Percentiles rank a stretch among this genome's conserved stretches.
Conservation (phyloP, 2,113 vertebrate species). For the Mus spicilegus region DNA sequence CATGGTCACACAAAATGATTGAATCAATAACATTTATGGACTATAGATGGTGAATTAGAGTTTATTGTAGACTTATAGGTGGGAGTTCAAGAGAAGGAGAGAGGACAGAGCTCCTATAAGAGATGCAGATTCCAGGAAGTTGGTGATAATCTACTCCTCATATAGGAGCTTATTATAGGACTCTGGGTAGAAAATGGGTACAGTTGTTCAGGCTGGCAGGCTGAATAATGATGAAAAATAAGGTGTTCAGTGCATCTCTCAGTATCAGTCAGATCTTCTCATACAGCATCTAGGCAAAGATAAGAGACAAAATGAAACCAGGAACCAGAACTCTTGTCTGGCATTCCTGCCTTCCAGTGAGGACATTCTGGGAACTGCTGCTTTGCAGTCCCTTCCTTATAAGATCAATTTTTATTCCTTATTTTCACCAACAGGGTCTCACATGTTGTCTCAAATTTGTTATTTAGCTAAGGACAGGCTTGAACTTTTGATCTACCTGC, state of each 20-base stretch:
- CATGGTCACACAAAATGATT: neutral
- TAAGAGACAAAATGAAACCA: neutral
- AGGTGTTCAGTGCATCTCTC: neutral
- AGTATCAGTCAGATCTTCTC: neutral
- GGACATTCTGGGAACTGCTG: neutral
- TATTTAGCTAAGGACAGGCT: neutral
- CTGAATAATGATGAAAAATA: neutral
- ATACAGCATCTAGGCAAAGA: neutral
- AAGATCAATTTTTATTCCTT: neutral
- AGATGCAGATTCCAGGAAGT: neutral
- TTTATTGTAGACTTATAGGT: neutral
- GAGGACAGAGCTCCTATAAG: neutral
- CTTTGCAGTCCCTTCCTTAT: neutral
- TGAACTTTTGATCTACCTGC: neutral
- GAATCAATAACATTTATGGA: neutral
- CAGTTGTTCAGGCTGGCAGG: neutral
- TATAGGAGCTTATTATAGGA: neutral
- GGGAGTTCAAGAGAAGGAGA: neutral
- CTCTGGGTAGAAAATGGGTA: neutral
- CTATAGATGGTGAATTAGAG: neutral
- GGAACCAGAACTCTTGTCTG: neutral
- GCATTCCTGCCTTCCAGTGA: neutral
- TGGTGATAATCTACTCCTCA: neutral
- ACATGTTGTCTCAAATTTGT: neutral
- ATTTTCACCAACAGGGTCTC: neutral